These are phyloP conservation scores for Trogon melanurus DNA, from an alignment of 2,113 vertebrate species.

Conservation along the genomic window DNA sequence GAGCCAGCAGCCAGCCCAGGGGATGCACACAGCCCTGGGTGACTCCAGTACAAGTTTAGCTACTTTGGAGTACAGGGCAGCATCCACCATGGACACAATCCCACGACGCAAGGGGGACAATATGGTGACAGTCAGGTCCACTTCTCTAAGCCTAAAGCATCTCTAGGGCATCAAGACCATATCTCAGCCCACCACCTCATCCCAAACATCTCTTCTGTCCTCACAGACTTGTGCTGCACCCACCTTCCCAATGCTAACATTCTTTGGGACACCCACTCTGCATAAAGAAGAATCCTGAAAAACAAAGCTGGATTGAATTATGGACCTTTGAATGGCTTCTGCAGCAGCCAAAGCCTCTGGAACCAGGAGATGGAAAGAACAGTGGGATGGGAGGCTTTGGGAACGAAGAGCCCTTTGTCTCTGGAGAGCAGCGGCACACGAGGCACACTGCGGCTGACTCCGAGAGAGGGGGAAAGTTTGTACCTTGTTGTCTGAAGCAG, in stretches of 20 bases:
- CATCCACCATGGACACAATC: background rate
- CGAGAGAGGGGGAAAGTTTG: background rate
- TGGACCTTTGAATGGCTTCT: background rate
- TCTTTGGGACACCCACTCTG: background rate
- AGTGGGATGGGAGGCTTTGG: background rate
- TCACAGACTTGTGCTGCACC: background rate
- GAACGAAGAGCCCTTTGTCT: background rate
- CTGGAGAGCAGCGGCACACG: background rate
- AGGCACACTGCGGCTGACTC: background rate
- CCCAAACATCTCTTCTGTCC: background rate
- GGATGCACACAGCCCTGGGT: background rate
- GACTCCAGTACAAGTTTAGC: background rate
- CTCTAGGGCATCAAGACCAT: background rate
- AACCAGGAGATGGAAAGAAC: background rate
- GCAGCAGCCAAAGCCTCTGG: background rate
- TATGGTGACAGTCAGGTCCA: rapidly evolving
- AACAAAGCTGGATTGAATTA: background rate
- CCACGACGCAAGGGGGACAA: background rate
- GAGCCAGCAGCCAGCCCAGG: background rate
- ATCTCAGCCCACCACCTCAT: background rate
- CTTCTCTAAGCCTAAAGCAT: background rate
- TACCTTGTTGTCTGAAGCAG: background rate
- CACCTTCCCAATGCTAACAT: background rate
- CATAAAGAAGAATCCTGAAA: background rate
- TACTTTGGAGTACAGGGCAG: background rate